Percentiles rank a stretch among this genome's conserved stretches.
Conservation (phyloP, 2,888 invertebrate genomes). For the Lasioglossum malachurum region DNA sequence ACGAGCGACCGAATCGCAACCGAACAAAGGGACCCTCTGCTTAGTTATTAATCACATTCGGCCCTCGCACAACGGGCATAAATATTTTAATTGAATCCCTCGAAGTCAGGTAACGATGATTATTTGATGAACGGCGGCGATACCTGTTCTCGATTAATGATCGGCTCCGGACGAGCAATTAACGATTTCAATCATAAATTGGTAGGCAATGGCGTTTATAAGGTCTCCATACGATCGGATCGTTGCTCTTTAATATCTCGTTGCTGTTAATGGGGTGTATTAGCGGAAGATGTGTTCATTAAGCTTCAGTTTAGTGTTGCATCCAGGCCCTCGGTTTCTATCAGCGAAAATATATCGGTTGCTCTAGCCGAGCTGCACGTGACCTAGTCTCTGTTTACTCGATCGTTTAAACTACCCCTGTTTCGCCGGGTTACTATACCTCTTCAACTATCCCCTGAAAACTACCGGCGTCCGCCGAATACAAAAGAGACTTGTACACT, state of each 20-base stretch:
- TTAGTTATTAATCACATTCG: conserved; percentile 8
- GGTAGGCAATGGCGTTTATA: not conserved
- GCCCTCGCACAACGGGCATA: not conserved
- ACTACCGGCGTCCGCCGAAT: conserved; percentile 14
- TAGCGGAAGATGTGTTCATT: conserved; percentile 33
- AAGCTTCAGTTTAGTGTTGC: conserved; percentile 18
- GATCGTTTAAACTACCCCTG: conserved; percentile 19
- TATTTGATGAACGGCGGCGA: not conserved
- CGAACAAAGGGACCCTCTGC: not conserved
- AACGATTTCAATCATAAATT: conserved; percentile 3
- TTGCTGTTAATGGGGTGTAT: conserved; percentile 17
- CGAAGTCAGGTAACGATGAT: not conserved
- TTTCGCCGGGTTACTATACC: not conserved
- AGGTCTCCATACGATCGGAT: not conserved
- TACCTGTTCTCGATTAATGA: not conserved
- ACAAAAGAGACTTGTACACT: conserved; percentile 12
- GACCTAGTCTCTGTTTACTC: conserved; percentile 28
- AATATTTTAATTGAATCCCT: conserved; percentile 6
- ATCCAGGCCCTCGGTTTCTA: not conserved
- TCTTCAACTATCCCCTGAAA: not conserved
- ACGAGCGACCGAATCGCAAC: not conserved
- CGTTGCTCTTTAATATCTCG: conserved; percentile 28
- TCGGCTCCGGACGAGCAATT: not conserved
- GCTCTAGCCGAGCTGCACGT: conserved; percentile 19
- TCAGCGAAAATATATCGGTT: conserved; percentile 35